Evolutionary conservation across 2,888 invertebrate species (phyloP).

Genomic region (Hemicrepidius hirtus): DNA sequence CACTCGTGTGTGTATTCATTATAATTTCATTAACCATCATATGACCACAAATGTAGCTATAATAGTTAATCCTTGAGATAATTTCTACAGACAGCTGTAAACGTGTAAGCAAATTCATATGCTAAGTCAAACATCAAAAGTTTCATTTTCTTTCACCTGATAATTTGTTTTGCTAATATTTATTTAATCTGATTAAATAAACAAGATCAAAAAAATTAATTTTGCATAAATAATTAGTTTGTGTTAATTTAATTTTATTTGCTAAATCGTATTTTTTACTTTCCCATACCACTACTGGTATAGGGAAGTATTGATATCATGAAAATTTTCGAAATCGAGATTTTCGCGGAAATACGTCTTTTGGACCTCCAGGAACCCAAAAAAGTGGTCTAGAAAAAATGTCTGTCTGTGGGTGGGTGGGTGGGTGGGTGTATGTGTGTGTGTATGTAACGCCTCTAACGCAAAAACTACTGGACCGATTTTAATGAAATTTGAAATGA

Average conservation of each 20-base stretch:
- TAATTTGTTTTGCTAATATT: conserved; percentile 30
- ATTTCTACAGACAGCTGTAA: conserved; percentile 33
- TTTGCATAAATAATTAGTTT: conserved; percentile 11
- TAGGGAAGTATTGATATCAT: too few species aligned
- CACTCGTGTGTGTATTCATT: conserved; percentile 39
- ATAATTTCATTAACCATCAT: conserved; percentile 41
- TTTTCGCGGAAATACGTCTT: too few species aligned
- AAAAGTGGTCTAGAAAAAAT: too few species aligned
- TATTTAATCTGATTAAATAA: conserved; percentile 21
- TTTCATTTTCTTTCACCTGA: conserved; percentile 26
- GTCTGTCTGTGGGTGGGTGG: too few species aligned
- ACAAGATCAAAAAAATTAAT: not conserved
- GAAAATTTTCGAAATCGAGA: too few species aligned
- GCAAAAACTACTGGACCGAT: too few species aligned
- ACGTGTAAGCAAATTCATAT: conserved; percentile 26
- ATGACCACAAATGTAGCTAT: conserved; percentile 23
- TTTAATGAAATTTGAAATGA: too few species aligned
- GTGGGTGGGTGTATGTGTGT: too few species aligned
- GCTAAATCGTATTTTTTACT: not conserved
- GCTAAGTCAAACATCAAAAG: conserved; percentile 18
- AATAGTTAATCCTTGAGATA: conserved; percentile 26
- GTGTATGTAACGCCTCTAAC: too few species aligned
- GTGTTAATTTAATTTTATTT: conserved; percentile 15
- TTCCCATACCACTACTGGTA: too few species aligned
- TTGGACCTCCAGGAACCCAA: too few species aligned